Evolutionary conservation across 2,888 invertebrate genomes (phyloP).

Genomic region (Lithophane ornitopus): DNA sequence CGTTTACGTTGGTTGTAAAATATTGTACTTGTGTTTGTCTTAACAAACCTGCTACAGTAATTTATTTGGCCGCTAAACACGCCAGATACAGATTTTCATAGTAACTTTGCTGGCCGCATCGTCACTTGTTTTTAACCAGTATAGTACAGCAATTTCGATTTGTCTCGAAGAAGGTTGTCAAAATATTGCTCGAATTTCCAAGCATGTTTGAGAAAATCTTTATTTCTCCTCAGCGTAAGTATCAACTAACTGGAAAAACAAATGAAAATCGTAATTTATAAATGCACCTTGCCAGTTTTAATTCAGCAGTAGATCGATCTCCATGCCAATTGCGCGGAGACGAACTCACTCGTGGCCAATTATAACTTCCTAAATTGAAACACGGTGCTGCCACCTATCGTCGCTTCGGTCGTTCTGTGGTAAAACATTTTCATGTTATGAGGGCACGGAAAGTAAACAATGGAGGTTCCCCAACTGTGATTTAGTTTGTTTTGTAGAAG

Average conservation of each 20-base stretch:
- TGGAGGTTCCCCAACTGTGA: not conserved
- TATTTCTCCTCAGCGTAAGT: no score
- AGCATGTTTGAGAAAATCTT: no score
- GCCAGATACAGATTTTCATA: no score
- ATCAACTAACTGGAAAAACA: not conserved
- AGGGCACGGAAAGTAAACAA: slow-evolving; percentile 11
- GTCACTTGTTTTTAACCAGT: no score
- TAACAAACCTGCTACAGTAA: no score
- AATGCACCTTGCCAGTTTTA: not conserved
- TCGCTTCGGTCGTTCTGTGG: not conserved
- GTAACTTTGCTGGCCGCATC: no score
- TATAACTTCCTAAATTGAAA: slow-evolving; percentile 47
- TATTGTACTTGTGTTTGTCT: no score
- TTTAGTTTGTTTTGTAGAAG: not conserved
- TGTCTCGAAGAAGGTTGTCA: no score
- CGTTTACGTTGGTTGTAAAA: no score
- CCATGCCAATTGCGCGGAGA: not conserved
- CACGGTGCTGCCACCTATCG: slow-evolving; percentile 2
- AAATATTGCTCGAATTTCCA: no score
- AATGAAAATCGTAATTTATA: not conserved
- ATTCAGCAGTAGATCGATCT: not conserved
- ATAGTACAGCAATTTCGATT: no score
- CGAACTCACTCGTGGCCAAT: slow-evolving; percentile 35
- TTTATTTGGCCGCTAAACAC: no score
- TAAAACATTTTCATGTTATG: slow-evolving; percentile 13